These are phyloP conservation scores for Drosophila ficusphila DNA, from an alignment of 1,140 invertebrate species.

Conservation along the genomic window DNA sequence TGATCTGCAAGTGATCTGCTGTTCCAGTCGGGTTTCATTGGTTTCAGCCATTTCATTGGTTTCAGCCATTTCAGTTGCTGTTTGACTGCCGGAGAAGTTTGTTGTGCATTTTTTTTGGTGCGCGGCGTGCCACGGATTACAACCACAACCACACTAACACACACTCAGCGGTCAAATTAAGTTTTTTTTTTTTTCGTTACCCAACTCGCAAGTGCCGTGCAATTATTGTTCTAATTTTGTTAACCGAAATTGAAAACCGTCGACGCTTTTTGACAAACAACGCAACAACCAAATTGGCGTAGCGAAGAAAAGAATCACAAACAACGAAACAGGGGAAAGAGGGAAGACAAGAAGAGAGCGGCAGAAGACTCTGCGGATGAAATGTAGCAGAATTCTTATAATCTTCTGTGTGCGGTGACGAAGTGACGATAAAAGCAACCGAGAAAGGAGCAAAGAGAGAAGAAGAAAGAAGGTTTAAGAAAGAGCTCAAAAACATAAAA, in stretches of 20 bases:
- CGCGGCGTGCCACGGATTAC: constrained; percentile 42
- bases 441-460: constrained; percentile 23
- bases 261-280: constrained; percentile 10
- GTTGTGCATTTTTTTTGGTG: constrained; percentile 44
- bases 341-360: background rate
- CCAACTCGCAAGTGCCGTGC: constrained; percentile 27
- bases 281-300: background rate
- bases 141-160: constrained; percentile 3
- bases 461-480: constrained; percentile 22
- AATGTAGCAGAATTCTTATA: constrained; percentile 37
- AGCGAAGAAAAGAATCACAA: constrained; percentile 22
- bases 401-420: constrained; percentile 49
- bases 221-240: constrained; percentile 32
- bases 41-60: constrained; percentile 8
- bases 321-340: constrained; percentile 7
- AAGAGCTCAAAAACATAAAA: constrained; percentile 40
- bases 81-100: constrained; percentile 42
- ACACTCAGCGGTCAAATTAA: constrained; percentile 13
- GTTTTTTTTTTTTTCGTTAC: constrained; percentile 17
- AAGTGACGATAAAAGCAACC: constrained; percentile 51
- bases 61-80: constrained; percentile 46
- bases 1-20: constrained; percentile 28
- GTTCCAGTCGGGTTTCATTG: constrained; percentile 1
- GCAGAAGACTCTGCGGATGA: constrained; percentile 23
- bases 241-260: constrained; percentile 16